Percentiles rank a stretch among this genome's conserved stretches.
phyloP scores from a whole-genome alignment of 2,888 invertebrate genomes.

The Xanthostigma xanthostigma region DNA sequence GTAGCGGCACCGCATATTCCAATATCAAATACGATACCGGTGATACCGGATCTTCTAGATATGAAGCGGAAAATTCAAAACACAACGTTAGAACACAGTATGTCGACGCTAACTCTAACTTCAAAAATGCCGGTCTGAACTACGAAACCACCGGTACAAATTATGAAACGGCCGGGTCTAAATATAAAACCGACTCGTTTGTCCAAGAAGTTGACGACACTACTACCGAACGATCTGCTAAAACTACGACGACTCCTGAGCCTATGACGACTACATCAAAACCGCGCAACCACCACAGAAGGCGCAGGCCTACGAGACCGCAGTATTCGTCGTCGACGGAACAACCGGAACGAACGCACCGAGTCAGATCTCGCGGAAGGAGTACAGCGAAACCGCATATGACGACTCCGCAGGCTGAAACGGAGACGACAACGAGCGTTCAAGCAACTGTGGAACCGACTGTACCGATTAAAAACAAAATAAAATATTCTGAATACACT shows the following conservation, averaged over 20 bases:
- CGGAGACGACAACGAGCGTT: slow-evolving; percentile 33
- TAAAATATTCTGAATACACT: background rate
- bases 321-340: background rate
- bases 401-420: slow-evolving; percentile 32
- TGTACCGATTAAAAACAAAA: slow-evolving; percentile 22
- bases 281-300: background rate
- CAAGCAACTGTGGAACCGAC: slow-evolving; percentile 34
- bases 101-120: no score
- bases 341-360: background rate
- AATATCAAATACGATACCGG: no score
- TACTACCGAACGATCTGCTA: slow-evolving; percentile 14
- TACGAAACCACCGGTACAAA: no score
- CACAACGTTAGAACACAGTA: no score
- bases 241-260: slow-evolving; percentile 12
- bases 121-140: no score
- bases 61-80: no score
- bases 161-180: background rate
- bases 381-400: slow-evolving; percentile 20
- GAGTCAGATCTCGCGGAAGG: no score
- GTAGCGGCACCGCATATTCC: no score
- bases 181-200: slow-evolving; percentile 8
- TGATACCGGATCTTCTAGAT: no score
- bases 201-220: slow-evolving; percentile 11
- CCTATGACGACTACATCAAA: slow-evolving; percentile 9
- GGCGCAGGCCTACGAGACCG: slow-evolving; percentile 3